Percentiles rank a stretch among this genome's conserved stretches.
Conservation (phyloP, 1,140 invertebrate genomes). For the Potamilus streckersoni region DNA sequence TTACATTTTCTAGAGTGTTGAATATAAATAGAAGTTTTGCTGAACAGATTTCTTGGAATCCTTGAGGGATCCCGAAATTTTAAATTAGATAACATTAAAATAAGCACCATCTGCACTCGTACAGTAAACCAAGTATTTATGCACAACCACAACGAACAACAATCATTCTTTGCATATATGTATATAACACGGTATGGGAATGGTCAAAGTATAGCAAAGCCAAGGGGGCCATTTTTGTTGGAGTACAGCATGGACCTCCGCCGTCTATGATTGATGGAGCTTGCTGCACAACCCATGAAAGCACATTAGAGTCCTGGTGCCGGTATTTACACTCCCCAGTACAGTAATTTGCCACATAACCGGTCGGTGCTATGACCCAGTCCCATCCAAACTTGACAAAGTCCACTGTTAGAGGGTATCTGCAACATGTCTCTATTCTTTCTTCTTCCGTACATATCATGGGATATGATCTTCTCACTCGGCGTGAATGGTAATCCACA, state of each 20-base stretch:
- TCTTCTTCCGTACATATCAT: conserved; percentile 41
- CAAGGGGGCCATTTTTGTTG: conserved; percentile 90
- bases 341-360: conserved; percentile 53
- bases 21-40: no score
- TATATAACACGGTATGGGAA: conserved; percentile 90
- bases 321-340: conserved; percentile 48
- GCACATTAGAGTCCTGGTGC: conserved; percentile 78
- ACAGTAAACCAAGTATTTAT: conserved; percentile 57
- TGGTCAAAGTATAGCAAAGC: conserved; percentile 94
- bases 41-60: no score
- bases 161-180: conserved; percentile 95
- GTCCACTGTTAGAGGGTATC: conserved; percentile 90
- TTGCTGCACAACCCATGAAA: conserved; percentile 87
- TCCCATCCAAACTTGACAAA: conserved; percentile 93
- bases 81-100: no score
- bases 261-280: conserved; percentile 80
- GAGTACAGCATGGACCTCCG: conserved; percentile 86
- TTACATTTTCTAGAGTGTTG: no score
- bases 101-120: no score
- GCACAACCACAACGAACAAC: conserved; percentile 96
- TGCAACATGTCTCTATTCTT: conserved; percentile 77
- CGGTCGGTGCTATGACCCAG: conserved; percentile 88
- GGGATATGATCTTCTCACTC: conserved; percentile 67
- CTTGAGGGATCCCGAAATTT: no score
- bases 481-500: conserved; percentile 72